Conservation (phyloP, 2,113 vertebrate species). For the Lycaon pictus region DNA sequence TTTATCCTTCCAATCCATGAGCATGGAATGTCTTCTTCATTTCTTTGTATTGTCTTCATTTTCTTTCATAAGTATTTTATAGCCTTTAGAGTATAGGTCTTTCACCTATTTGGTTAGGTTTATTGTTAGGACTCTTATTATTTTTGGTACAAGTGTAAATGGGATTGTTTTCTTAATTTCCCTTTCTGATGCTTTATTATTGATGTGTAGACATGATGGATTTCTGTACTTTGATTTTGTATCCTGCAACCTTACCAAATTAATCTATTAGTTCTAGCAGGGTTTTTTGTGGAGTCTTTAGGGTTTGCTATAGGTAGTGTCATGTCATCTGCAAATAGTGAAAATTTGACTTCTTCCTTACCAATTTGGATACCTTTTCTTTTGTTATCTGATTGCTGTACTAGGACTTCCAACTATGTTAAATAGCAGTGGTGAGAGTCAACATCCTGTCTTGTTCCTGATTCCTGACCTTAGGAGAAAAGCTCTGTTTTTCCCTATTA, state of each 20-base stretch:
- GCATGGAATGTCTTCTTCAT: neutral
- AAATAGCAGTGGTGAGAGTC: neutral
- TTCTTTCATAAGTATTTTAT: neutral
- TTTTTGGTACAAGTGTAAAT: neutral
- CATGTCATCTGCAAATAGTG: neutral
- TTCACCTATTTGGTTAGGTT: neutral
- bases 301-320: neutral
- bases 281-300: neutral
- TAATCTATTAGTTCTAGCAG: neutral
- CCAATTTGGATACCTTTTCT: neutral
- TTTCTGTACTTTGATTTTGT: neutral
- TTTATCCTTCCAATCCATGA: neutral
- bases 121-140: neutral
- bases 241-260: neutral
- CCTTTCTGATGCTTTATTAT: neutral
- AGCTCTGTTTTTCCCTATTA: neutral
- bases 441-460: neutral
- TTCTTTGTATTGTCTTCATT: neutral
- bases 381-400: neutral
- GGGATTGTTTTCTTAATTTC: neutral
- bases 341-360: neutral
- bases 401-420: neutral
- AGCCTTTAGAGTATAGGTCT: neutral
- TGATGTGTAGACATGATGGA: neutral
- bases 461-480: neutral